These are phyloP conservation scores for Nephrotoma flavescens DNA, from an alignment of 2,888 invertebrate species.

Conservation along the genomic window DNA sequence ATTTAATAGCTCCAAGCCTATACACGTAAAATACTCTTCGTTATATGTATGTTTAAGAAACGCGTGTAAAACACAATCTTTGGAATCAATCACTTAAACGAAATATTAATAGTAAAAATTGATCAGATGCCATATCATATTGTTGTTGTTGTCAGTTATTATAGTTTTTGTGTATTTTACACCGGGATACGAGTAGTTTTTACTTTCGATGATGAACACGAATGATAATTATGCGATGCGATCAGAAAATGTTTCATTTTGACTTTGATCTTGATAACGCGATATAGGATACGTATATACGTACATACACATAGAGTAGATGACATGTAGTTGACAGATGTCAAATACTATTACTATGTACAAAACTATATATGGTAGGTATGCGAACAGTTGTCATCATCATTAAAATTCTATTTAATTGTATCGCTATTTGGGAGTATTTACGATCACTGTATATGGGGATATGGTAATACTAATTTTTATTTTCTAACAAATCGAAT, in stretches of 20 bases:
- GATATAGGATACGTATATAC: not conserved
- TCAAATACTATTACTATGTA: not conserved
- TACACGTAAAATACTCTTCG: no score
- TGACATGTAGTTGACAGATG: not conserved
- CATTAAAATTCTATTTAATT: not conserved
- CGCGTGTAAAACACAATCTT: not conserved
- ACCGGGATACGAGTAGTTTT: not conserved
- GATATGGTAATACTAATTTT: not conserved
- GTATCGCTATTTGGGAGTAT: not conserved
- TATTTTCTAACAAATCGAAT: not conserved
- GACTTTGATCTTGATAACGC: not conserved
- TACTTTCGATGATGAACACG: not conserved
- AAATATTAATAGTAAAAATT: not conserved
- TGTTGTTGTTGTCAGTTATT: not conserved
- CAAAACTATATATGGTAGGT: not conserved
- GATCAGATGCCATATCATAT: not conserved
- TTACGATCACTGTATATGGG: not conserved
- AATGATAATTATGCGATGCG: not conserved
- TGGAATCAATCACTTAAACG: not conserved
- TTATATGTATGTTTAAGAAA: not conserved
- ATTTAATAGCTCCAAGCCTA: not conserved
- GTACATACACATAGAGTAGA: not conserved
- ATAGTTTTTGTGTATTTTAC: not conserved
- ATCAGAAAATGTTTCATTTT: not conserved
- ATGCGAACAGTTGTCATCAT: not conserved